phyloP scores from a whole-genome alignment of 35 echinoderm and acorn worm genomes.

The Heliocidaris erythrogramma region DNA sequence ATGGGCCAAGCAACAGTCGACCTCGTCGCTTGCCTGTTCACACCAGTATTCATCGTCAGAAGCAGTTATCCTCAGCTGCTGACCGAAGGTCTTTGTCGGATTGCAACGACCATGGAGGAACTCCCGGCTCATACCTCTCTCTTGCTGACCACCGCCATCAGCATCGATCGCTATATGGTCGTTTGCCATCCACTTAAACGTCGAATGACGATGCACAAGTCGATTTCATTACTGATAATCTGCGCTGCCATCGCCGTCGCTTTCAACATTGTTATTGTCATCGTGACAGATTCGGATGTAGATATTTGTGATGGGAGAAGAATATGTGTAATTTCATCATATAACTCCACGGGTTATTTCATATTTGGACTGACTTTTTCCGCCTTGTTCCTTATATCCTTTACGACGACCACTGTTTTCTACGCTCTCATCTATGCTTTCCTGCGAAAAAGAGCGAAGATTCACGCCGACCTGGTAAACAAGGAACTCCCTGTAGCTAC shows the following conservation, averaged over 20 bases:
- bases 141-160: background rate
- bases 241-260: too few relatives aligned
- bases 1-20: background rate
- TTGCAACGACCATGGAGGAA: too few relatives aligned
- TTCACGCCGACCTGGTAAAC: background rate
- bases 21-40: background rate
- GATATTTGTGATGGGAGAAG: too few relatives aligned
- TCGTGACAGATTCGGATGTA: too few relatives aligned
- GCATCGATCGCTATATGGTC: slow-evolving; percentile 36
- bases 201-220: background rate
- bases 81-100: background rate
- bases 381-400: background rate
- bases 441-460: background rate
- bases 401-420: background rate
- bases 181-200: background rate
- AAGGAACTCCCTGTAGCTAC: background rate
- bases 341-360: background rate
- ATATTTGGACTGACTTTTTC: background rate
- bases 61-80: background rate
- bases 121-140: background rate
- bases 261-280: too few relatives aligned
- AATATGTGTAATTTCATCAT: too few relatives aligned
- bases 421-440: background rate
- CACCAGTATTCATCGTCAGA: background rate
- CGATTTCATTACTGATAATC: too few relatives aligned